Percentiles rank a stretch among this genome's conserved stretches.
These are phyloP conservation scores for Bombus balteatus DNA, from an alignment of 1,140 invertebrate species.

Conservation along the genomic window DNA sequence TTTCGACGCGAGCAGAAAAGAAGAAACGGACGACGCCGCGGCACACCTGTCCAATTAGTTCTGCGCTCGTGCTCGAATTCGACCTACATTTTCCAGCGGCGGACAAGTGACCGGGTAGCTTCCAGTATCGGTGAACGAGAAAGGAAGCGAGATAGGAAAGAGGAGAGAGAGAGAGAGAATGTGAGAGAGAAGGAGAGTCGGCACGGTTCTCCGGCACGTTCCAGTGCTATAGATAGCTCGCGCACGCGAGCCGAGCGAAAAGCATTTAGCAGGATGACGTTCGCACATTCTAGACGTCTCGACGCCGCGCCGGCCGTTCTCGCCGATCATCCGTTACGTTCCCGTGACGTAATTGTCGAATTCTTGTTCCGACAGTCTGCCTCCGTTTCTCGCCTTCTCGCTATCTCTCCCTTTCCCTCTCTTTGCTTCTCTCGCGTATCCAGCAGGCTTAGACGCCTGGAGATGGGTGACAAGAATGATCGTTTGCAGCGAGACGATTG, in stretches of 20 bases:
- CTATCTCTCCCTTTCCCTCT: not conserved
- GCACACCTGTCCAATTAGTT: conserved; percentile 70
- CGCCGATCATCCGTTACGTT: conserved; percentile 80
- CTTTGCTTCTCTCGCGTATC: not conserved
- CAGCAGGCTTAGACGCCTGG: not conserved
- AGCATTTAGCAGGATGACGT: conserved; percentile 81
- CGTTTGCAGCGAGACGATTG: conserved; percentile 32
- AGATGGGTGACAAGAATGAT: conserved; percentile 31
- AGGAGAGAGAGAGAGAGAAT: not conserved
- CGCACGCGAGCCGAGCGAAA: conserved; percentile 65
- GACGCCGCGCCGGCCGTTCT: conserved; percentile 70
- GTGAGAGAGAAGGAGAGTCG: conserved; percentile 30
- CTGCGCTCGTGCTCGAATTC: conserved; percentile 57
- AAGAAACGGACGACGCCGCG: not conserved
- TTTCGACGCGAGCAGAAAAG: not conserved
- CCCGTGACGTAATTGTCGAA: conserved; percentile 82
- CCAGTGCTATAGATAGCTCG: conserved; percentile 67
- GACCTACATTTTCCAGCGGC: conserved; percentile 69
- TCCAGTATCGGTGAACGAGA: conserved; percentile 50
- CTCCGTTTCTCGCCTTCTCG: conserved; percentile 29
- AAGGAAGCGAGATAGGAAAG: not conserved
- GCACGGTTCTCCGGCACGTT: conserved; percentile 60
- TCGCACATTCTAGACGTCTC: conserved; percentile 78
- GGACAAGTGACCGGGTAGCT: conserved; percentile 67
- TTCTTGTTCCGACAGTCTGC: conserved; percentile 71